phyloP scores from a whole-genome alignment of 2,888 invertebrate genomes.

The Calliopum simillimum region DNA sequence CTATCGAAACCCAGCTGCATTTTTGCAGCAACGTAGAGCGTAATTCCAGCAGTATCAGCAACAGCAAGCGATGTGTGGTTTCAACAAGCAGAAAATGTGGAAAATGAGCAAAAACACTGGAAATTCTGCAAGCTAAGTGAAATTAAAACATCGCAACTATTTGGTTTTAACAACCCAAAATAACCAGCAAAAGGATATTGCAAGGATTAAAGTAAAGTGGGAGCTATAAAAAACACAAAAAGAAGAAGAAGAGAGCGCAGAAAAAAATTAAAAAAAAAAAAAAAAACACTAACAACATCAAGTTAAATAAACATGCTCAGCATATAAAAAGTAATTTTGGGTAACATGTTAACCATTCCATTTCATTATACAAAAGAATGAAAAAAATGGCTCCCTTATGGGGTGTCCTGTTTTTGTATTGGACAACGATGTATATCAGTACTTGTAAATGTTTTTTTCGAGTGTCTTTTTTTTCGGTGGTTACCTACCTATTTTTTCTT shows the following conservation, averaged over 20 bases:
- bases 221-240: constrained; percentile 6
- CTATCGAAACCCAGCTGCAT: too few species aligned
- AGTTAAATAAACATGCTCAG: constrained; percentile 26
- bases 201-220: background rate
- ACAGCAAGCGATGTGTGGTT: too few species aligned
- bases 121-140: constrained; percentile 24
- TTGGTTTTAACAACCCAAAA: constrained; percentile 1
- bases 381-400: too few species aligned
- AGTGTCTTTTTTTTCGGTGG: too few species aligned
- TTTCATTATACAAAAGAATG: background rate
- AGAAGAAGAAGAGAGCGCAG: background rate
- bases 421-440: too few species aligned
- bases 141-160: constrained; percentile 21
- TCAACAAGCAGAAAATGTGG: background rate
- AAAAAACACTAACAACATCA: background rate
- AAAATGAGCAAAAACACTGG: background rate
- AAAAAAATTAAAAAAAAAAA: background rate
- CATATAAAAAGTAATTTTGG: constrained; percentile 33
- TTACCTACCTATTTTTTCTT: too few species aligned
- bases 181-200: background rate
- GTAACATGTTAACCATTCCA: constrained; percentile 20
- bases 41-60: too few species aligned
- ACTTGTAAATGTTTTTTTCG: too few species aligned
- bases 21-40: too few species aligned
- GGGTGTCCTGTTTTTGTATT: too few species aligned